Base-by-base conservation (phyloP, 2,113 vertebrate species). In the Phyllostomus discolor region DNA sequence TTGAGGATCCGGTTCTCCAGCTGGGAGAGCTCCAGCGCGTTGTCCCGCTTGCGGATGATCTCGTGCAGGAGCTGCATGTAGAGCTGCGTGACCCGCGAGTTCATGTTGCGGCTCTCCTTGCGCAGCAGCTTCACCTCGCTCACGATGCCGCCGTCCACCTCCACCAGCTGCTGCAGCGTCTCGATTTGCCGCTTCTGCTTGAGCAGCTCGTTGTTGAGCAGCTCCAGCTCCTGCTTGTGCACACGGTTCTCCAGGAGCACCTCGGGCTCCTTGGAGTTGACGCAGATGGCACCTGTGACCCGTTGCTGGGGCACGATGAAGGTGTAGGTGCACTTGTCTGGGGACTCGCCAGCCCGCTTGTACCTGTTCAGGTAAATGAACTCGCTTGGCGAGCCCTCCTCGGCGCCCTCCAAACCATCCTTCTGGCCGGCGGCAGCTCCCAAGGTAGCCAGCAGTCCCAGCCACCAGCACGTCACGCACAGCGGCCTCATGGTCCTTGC, bases 61-160 rank as follows among this genome's bases (percentile, higher is more conserved):
- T 99, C 99, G 12, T 99, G 99, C 83, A 99, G 98, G 93, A 99
- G 98, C 98, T 99, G 99, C 99, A 99, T 99, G 98, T 99, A 99
- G 66, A 99, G 99, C 97, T 99, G 99, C 0, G 99, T 99, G 94
- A 99, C 99, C 8, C 99, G 98, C 0, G 99, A 99, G 98, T 99
- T 99, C 99, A 99, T 99, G 97, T 99, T 99, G 96, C 99, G 99
- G 94, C 99, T 99, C 98, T 99, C 99, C 98, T 99, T 99, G 82
- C 99, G 98, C 96, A 99, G 98, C 92, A 99, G 99, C 97, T 99
- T 99, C 84, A 99, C 99, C 98, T 99, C 99, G 1, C 99, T 99
- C 80, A 99, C 99, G 4, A 99, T 99, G 54, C 99, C 99, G 1
- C 99, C 99, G 3, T 99, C 99, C 87, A 99, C 99, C 97, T 99